Base-by-base conservation (phyloP, 2,888 invertebrate species). In the Calameuta pallipes region DNA sequence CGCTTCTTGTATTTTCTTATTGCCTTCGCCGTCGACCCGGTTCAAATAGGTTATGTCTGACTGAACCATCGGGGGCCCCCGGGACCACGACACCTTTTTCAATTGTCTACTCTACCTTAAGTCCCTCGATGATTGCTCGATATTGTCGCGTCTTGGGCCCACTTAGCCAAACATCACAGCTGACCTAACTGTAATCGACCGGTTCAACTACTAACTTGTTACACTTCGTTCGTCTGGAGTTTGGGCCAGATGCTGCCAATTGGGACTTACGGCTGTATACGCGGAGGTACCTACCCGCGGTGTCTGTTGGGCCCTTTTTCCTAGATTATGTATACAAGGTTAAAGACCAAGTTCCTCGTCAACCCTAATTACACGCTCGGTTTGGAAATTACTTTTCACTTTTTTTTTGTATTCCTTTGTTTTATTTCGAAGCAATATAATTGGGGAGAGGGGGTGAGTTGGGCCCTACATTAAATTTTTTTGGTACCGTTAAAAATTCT, bases 81-180 rank as follows among this genome's bases (percentile, higher is more conserved):
- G 56, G 56, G 56, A 56, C 56, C 56, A 56, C 56, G 56, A 56
- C 56, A 23, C 56, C 56, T 56, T 56, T 56, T 23, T 23, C 56
- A 56, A 56, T 56, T 56, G 56, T 56, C 56, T 56, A 23, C 23
- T 56, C 23, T 56, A 56, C 56, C 56, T 56, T 56, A 56, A 23
- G 56, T 23, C 76, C 13, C 77, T 79, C 79, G 75, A 83, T 86
- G 77, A 86, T 85, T 83, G 83, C 82, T 85, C 83, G 75, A 83
- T 75, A 85, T 86, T 86, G 82, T 86, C 56, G 56, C 56, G 56
- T 9, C 23, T 23, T 15, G 56, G 23, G 56, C 23, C 56, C 56
- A 23, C 15, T 56, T 56, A 56, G 23, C 9, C 56, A 56, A 56
- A 56, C 23, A 23, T 56, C 15, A 56, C 23, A 56, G 23, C 23